Base-by-base conservation (phyloP, 1,140 invertebrate species). In the Xylocopa sonorina region DNA sequence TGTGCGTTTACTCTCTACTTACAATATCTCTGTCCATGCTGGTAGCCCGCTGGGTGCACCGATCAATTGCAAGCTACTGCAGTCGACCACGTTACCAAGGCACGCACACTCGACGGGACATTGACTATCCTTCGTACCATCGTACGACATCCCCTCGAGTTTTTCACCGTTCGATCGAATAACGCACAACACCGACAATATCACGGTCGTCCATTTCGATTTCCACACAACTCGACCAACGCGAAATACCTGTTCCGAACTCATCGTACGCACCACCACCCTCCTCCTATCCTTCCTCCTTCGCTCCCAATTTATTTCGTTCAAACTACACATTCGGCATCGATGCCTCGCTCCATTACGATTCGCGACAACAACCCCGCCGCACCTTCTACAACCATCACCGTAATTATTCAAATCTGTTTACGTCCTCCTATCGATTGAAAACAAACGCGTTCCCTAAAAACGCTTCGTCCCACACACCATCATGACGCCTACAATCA, bases 21-120 rank as follows among this genome's bases (percentile, higher is more conserved):
- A 93, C 91, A 93, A 80, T 58, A 68, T 87, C 66, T 89, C 90
- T 27, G 91, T 92, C 92, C 92, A 92, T 63, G 90, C 90, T 82
- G 91, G 92, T 71, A 93, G 74, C 53, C 89, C 89, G 66, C 89
- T 92, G 34, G 92, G 92, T 74, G 89, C 88, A 66, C 87, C 90
- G 60, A 91, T 88, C 57, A 92, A 87, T 72, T 90, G 86, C n/a
- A 92, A 71, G 16, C 84, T 84, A 72, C 80, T 90, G 71, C 92
- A 93, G 62, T 87, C 85, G 43, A 92, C 90, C 50, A 81, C 73
- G 78, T 92, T 92, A 29, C 92, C 92, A 9, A 92, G 82, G 41
- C 92, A 93, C 7, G 83, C 83, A 80, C 92, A 93, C 80, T 92
- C 90, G 10, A 91, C 88, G 38, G 92, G 92, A 78, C 92, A 93